Evolutionary conservation across 2,113 vertebrate genomes (phyloP).

Genomic region (Ptyas mucosa): DNA sequence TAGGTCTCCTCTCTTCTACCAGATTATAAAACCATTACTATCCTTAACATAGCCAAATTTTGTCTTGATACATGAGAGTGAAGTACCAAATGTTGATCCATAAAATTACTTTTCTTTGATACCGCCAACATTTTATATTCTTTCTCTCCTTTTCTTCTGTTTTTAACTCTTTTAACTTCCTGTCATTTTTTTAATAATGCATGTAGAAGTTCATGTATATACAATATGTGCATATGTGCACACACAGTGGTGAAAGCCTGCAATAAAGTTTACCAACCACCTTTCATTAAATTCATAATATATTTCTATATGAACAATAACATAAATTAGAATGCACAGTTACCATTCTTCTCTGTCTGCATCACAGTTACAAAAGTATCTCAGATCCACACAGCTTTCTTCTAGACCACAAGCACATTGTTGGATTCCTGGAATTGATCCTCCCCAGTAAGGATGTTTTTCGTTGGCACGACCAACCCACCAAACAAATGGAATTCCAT

Average conservation of each 20-base stretch:
- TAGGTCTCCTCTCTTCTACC: background rate
- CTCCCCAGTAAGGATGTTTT: constrained; percentile 92
- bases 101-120: background rate
- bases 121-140: background rate
- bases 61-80: background rate
- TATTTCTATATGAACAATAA: background rate
- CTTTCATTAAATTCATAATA: background rate
- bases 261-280: background rate
- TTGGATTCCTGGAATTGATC: constrained; percentile 86
- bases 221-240: background rate
- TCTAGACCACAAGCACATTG: constrained; percentile 93
- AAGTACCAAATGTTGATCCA: background rate
- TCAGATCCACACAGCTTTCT: constrained; percentile 91
- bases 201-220: background rate
- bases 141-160: background rate
- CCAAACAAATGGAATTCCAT: constrained; percentile 90
- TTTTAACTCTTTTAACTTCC: background rate
- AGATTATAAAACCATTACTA: background rate
- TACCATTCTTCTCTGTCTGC: constrained; percentile 90
- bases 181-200: background rate
- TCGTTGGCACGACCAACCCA: constrained; percentile 88
- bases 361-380: constrained; percentile 96
- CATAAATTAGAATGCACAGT: constrained; percentile 29
- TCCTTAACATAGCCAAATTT: background rate
- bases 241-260: background rate